phyloP scores from a whole-genome alignment of 2,113 vertebrate genomes.

The pig (Sus scrofa) region T2T-Sscrofa CM000824.6:86205501-86206000 shows the following conservation, averaged over 20 bases:
- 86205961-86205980: no score
- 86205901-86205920: no score
- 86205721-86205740: background rate
- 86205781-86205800: background rate
- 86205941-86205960: no score
- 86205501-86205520: no score
- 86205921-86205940: no score
- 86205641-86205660: background rate
- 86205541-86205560: no score
- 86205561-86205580: no score
- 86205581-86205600: background rate
- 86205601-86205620: background rate
- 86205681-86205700: background rate
- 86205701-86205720: background rate
- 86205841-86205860: background rate
- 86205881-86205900: background rate
- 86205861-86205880: background rate
- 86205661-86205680: background rate
- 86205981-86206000: no score
- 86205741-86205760: background rate
- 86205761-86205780: background rate
- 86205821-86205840: background rate
- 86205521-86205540: no score
- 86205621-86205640: background rate
- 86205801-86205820: background rate